phyloP scores from a whole-genome alignment of 2,888 invertebrate genomes.

The Nomada fucata region DNA sequence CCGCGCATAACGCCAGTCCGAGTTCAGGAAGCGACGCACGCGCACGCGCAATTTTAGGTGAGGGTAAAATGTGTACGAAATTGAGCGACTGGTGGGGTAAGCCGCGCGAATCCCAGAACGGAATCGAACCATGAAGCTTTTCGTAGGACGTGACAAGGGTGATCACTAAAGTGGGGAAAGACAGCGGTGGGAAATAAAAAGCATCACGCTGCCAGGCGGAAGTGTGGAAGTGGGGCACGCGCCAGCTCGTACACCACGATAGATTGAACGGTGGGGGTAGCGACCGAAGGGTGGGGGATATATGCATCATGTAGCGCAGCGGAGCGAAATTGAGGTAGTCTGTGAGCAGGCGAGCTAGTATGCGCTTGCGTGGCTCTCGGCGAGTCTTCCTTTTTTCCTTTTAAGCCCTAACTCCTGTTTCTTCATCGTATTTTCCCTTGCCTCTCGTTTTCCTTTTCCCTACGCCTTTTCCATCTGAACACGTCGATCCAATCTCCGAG shows the following conservation, averaged over 20 bases:
- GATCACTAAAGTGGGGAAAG: slow-evolving; percentile 27
- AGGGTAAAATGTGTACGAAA: slow-evolving; percentile 19
- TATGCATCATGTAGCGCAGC: slow-evolving; percentile 45
- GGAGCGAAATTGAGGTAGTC: slow-evolving; percentile 74
- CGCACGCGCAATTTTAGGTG: slow-evolving; percentile 9
- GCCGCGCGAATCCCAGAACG: slow-evolving; percentile 40
- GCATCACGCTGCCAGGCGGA: slow-evolving; percentile 17
- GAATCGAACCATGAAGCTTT: neutral
- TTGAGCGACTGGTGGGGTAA: slow-evolving; percentile 21
- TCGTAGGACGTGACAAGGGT: slow-evolving; percentile 32
- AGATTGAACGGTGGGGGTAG: slow-evolving; percentile 17
- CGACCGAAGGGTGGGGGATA: slow-evolving; percentile 41
- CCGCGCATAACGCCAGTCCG: neutral
- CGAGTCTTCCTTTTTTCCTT: slow-evolving; percentile 22
- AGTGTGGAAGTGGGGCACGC: slow-evolving; percentile 40
- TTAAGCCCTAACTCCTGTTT: slow-evolving; percentile 19
- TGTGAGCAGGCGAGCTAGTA: slow-evolving; percentile 78
- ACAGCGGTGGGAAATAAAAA: slow-evolving; percentile 16
- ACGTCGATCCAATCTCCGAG: slow-evolving; percentile 59
- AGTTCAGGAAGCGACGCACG: slow-evolving; percentile 19
- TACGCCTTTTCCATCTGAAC: slow-evolving; percentile 18
- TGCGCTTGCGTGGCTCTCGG: slow-evolving; percentile 80
- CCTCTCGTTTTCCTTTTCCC: slow-evolving; percentile 1
- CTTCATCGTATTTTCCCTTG: slow-evolving; percentile 3
- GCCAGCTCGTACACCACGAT: slow-evolving; percentile 13